These are phyloP conservation scores for Aricia agestis DNA, from an alignment of 1,140 invertebrate species.

Conservation along the genomic window DNA sequence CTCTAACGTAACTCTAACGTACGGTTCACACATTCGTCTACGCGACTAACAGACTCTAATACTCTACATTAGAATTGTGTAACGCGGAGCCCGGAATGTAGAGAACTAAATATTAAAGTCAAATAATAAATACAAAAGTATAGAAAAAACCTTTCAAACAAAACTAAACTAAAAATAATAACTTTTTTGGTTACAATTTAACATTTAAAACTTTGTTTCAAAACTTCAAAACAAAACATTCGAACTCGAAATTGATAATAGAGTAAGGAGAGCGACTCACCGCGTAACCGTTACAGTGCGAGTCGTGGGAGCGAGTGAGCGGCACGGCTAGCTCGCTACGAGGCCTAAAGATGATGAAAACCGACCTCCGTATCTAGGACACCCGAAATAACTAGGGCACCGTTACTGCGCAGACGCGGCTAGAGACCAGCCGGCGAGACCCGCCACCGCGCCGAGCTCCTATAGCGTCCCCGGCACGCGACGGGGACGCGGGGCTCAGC, in stretches of 20 bases:
- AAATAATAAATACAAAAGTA: background rate
- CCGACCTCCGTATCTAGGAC: conserved; percentile 65
- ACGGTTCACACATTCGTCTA: conserved; percentile 33
- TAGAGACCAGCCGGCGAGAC: conserved; percentile 40
- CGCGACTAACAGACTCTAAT: conserved; percentile 21
- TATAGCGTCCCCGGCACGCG: background rate
- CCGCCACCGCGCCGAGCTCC: conserved; percentile 16
- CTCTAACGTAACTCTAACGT: conserved; percentile 47
- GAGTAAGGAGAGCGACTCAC: background rate
- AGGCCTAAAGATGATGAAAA: conserved; percentile 68
- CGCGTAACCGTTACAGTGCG: background rate
- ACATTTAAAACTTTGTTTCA: too few relatives aligned
- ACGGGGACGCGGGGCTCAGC: conserved; percentile 25
- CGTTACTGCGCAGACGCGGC: conserved; percentile 66
- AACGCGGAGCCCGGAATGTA: background rate
- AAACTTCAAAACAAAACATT: too few relatives aligned
- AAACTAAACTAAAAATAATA: background rate
- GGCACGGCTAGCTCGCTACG: conserved; percentile 51
- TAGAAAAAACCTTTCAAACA: background rate
- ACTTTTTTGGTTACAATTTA: too few relatives aligned
- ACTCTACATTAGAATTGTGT: conserved; percentile 6
- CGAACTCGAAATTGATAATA: background rate
- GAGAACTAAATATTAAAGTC: background rate
- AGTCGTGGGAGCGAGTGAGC: background rate
- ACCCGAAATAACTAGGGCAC: conserved; percentile 73